A percentile compares a stretch with the other conserved stretches of the same genome.
These are phyloP conservation scores for Bos taurus DNA, from an alignment of 2,113 vertebrate species.

Conservation along the genomic window ARS-UCD2.0 NC_037329.1:50563001-50563500, in stretches of 20 bases:
- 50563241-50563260: neutral
- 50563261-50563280: neutral
- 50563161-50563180: neutral
- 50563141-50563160: neutral
- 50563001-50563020: neutral
- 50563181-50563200: neutral
- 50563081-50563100: neutral
- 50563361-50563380: neutral
- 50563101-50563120: constrained; percentile 14
- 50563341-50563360: neutral
- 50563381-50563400: neutral
- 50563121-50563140: neutral
- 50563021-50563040: constrained; percentile 36
- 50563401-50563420: neutral
- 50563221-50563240: neutral
- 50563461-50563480: neutral
- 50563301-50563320: neutral
- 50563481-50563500: neutral
- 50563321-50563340: neutral
- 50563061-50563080: constrained; percentile 27
- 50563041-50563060: constrained; percentile 45
- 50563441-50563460: neutral
- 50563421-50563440: neutral
- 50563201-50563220: neutral
- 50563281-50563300: neutral